Base-by-base conservation (phyloP, 2,797 vertebrate genomes). In the Thaleichthys pacificus region DNA sequence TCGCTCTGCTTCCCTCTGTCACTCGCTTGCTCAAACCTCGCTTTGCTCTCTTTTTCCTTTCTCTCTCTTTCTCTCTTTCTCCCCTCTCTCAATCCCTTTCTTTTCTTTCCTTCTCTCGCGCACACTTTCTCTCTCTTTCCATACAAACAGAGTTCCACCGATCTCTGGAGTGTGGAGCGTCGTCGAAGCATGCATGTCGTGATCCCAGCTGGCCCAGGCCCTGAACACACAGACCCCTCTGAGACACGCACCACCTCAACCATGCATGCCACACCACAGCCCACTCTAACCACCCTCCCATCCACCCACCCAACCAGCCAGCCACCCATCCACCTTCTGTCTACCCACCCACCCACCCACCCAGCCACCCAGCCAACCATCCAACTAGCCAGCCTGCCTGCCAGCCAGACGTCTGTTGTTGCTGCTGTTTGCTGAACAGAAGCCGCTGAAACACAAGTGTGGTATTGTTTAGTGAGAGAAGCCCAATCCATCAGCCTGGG, bases 191-290 rank as follows among this genome's bases (percentile, higher is more conserved):
- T 47, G 11, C 42, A 47, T 47, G 42, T 14, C 88, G 78, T 78
- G 66, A 62, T 47, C 73, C 74, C 74, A 65, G 75, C 73, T 72
- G 60, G 76, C 69, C 66, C 71, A 47, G 69, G 38, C 82, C 76
- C 28, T 75, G 61, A 87, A 86, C 80, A 86, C 84, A 81, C 62
- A 72, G 61, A 66, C 66, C 66, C 69, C 72, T 72, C 67, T 74
- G 69, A 80, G 57, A 74, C 77, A 74, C 73, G 68, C 76, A 77
- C 73, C 70, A 72, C 51, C 51, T n/a, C 19, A 56, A 12, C 4
- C 5, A 19, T 21, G 80, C 76, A 78, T 60, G 69, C 69, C 61
- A 72, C 71, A 69, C 61, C 69, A 73, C 68, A 71, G 61, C 72
- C 54, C 51, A 80, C 66, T 73, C 42, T 8, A 14, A 24, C 21